phyloP scores from a whole-genome alignment of 2,888 invertebrate species.

The Proisotoma minuta region DNA sequence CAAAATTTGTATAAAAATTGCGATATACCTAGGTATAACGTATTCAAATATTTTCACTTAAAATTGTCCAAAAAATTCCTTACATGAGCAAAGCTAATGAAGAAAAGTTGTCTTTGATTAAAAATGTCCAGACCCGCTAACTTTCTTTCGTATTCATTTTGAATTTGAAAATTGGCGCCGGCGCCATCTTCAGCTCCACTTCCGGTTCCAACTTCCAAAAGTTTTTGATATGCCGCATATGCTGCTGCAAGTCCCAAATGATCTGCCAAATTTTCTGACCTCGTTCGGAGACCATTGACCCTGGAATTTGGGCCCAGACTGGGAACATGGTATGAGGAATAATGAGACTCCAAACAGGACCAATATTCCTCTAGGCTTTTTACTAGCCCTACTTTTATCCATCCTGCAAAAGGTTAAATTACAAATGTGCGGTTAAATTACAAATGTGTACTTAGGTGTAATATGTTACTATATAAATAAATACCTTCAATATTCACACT shows the following conservation, averaged over 20 bases:
- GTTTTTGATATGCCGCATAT: conserved; percentile 31
- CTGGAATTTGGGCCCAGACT: conserved; percentile 34
- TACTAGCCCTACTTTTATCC: conserved; percentile 31
- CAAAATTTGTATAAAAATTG: no score
- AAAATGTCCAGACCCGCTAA: conserved; percentile 30
- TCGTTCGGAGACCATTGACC: conserved; percentile 33
- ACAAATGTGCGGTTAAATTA: background rate
- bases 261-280: conserved; percentile 39
- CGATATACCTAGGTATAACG: no score
- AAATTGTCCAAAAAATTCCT: background rate
- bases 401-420: conserved; percentile 10
- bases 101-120: conserved; percentile 34
- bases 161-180: background rate
- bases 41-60: no score
- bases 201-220: conserved; percentile 7
- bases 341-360: conserved; percentile 29
- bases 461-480: background rate
- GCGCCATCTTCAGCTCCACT: background rate
- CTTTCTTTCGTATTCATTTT: conserved; percentile 1
- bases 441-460: no score
- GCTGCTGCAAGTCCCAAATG: conserved; percentile 34
- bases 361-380: conserved; percentile 25
- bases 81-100: conserved; percentile 38
- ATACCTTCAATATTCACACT: conserved; percentile 32
- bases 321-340: conserved; percentile 32